Conservation (phyloP, 2,113 vertebrate species). For the Tinamus guttatus region DNA sequence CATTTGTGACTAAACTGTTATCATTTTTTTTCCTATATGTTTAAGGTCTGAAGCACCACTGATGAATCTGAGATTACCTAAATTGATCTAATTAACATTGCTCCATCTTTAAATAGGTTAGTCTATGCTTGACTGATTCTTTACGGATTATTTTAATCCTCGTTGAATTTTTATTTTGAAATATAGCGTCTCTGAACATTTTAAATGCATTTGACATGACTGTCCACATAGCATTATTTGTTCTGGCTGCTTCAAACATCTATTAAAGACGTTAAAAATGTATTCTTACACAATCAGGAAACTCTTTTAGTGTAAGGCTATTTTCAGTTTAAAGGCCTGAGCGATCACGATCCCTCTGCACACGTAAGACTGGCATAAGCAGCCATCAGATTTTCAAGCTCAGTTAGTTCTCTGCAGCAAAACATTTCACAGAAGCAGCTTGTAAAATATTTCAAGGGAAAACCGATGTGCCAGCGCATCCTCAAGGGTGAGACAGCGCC, state of each 20-base stretch:
- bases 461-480: background rate
- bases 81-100: conserved; percentile 12
- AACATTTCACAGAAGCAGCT: background rate
- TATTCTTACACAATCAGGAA: background rate
- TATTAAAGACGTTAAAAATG: no score
- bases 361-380: accelerated
- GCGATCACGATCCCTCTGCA: background rate
- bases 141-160: conserved; percentile 13
- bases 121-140: conserved; percentile 34
- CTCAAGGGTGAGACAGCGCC: background rate
- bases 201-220: background rate
- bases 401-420: background rate
- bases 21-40: background rate
- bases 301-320: background rate
- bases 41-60: background rate
- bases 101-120: conserved; percentile 46
- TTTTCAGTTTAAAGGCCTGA: background rate
- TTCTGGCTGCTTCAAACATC: background rate
- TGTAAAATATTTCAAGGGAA: accelerated
- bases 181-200: background rate
- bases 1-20: background rate
- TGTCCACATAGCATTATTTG: background rate
- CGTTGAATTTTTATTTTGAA: background rate
- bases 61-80: conserved; percentile 30
- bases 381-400: background rate